Base-by-base conservation (phyloP, 1,140 invertebrate genomes). In the Macrobrachium nipponense region DNA sequence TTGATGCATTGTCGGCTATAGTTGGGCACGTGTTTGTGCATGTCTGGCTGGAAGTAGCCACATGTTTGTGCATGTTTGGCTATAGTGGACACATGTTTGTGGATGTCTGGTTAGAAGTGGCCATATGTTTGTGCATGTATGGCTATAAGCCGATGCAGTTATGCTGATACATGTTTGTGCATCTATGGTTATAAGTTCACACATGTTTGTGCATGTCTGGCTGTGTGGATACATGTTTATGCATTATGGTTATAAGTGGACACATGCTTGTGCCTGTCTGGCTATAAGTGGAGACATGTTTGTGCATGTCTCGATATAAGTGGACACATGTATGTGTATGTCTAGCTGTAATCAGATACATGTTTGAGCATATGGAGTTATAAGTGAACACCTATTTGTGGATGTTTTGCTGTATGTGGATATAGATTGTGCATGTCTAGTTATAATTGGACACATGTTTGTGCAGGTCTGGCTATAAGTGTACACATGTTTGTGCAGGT, bases 21-120 rank as follows among this genome's bases (percentile, higher is more conserved):
- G n/a, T 43, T 77, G 70, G 36, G 20, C 36, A 44, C 36, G 20
- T 73, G 70, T 73, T 27, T 73, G 70, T 73, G 70, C 51, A 44
- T 73, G 70, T 73, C 15, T 73, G 70, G 36, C 15, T 73, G 70
- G 43, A 44, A 43, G 70, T 73, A 23, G 36, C 10, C 51, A 44
- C 58, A 51, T 73, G 72, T 73, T 36, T 73, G 72, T 73, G 72
- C 1, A 17, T 5, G 23, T 73, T 17, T 23, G 27, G 27, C 27
- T 36, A 4, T 36, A 36, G 27, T 36, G 27, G 27, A 36, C 4
- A 36, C 27, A 36, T 36, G 27, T 36, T 36, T 36, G 27, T 36
- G 27, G 1, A 36, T 36, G 27, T 36, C 27, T 36, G 27, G 27
- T 4, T 4, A 36, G 1, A 36, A 36, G 27, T 36, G 27, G 27